Base-by-base conservation (phyloP, 2,888 invertebrate genomes). In the Papilio elwesi region DNA sequence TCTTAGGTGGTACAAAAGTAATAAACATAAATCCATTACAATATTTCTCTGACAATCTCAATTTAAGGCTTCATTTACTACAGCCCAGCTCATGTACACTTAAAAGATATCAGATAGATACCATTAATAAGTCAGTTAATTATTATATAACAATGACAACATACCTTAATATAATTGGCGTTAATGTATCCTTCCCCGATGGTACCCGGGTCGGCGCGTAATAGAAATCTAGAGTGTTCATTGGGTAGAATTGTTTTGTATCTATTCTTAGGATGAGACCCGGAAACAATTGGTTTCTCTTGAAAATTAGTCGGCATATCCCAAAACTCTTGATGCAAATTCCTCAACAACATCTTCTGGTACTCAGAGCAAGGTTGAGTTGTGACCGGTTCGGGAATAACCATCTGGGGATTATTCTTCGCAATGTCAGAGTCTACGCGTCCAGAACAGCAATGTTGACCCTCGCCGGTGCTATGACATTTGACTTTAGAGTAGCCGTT, bases 271-370 rank as follows among this genome's bases (percentile, higher is more conserved):
- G 96, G 94, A 78, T 98, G 97, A 43, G 98, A 97, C 0, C 98
- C 98, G 47, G 97, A 97, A 0, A 98, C 97, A 82, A 97, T 96
- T 10, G 98, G 96, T 83, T 97, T 97, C 83, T 98, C 98, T 78
- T 98, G 98, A 78, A 98, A 96, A 89, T 98, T 98, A 75, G 97
- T 95, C 0, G 98, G 98, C 82, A 98, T 96, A 87, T 98, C 98
- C 98, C 98, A 98, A 85, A 98, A 98, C 87, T 98, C 98, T 82
- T 97, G 97, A 71, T 92, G 92, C 69, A 98, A 85, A 76, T 95
- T 96, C 59, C 96, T 91, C 65, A 96, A 88, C 75, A 96, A 85
- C 78, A 93, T 92, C 78, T 95, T 95, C 89, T 96, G 94, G 79
- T 95, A 95, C 73, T 95, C 95, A 0, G 94, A 95, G 69, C 95